phyloP scores from a whole-genome alignment of 1,140 invertebrate species.

The Teleogryllus occipitalis region DNA sequence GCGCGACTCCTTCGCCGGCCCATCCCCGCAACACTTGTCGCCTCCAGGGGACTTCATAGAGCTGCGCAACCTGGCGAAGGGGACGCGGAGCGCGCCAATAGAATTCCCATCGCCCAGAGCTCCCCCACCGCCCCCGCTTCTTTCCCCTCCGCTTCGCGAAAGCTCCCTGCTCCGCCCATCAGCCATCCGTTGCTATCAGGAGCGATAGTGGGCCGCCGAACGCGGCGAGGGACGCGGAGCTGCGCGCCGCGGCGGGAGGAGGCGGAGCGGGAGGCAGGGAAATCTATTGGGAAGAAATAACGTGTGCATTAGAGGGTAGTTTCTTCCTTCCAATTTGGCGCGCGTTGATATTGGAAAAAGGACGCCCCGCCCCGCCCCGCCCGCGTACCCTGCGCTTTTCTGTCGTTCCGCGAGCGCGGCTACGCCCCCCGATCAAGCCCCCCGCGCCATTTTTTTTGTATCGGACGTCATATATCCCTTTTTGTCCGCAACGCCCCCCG shows the following conservation, averaged over 20 bases:
- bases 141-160: neutral
- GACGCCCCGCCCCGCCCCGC: neutral
- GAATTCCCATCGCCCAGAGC: conserved; percentile 9
- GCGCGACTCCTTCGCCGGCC: too few species aligned
- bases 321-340: conserved; percentile 17
- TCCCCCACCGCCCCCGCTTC: too few species aligned
- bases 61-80: too few species aligned
- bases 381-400: neutral
- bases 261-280: neutral
- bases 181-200: neutral
- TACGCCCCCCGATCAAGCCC: too few species aligned
- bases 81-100: neutral
- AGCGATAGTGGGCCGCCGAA: neutral
- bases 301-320: conserved; percentile 16
- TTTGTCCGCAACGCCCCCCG: too few species aligned
- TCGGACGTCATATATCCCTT: too few species aligned
- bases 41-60: too few species aligned
- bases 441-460: too few species aligned
- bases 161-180: neutral
- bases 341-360: neutral
- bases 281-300: conserved; percentile 18
- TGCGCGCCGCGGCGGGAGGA: neutral
- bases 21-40: too few species aligned
- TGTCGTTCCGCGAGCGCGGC: too few species aligned
- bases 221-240: neutral